These are phyloP conservation scores for Sinohyriopsis cumingii DNA, from an alignment of 2,888 invertebrate species.

Conservation along the genomic window DNA sequence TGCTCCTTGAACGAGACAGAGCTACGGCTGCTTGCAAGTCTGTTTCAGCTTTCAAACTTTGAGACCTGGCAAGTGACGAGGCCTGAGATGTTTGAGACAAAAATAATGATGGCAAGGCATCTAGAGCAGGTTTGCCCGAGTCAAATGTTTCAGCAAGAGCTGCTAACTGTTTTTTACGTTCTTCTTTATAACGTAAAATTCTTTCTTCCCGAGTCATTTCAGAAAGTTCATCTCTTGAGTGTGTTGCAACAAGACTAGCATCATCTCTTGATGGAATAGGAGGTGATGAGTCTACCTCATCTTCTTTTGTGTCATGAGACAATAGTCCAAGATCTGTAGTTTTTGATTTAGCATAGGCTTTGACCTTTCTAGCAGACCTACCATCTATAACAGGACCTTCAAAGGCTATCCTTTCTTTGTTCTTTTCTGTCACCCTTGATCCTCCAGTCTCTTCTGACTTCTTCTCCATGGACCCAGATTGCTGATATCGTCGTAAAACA, in stretches of 20 bases:
- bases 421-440: no score
- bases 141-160: slow-evolving; percentile 54
- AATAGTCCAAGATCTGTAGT: slow-evolving; percentile 33
- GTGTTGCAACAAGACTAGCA: slow-evolving; percentile 8
- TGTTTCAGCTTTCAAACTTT: slow-evolving; percentile 39
- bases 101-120: slow-evolving; percentile 40
- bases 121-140: slow-evolving; percentile 22
- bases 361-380: slow-evolving; percentile 3
- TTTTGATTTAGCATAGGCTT: slow-evolving; percentile 35
- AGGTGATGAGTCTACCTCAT: slow-evolving; percentile 4
- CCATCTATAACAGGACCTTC: no score
- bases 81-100: slow-evolving; percentile 26
- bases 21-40: slow-evolving; percentile 26
- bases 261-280: slow-evolving; percentile 25
- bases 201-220: slow-evolving; percentile 74
- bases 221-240: slow-evolving; percentile 21
- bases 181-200: slow-evolving; percentile 83
- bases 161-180: slow-evolving; percentile 80
- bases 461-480: no score
- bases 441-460: no score
- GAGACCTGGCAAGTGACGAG: slow-evolving; percentile 30
- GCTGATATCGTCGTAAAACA: no score
- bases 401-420: no score
- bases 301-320: slow-evolving; percentile 12
- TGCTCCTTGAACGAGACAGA: slow-evolving; percentile 40